Base-by-base conservation (phyloP, 1,140 invertebrate species). In the Lordiphosa clarofinis region DNA sequence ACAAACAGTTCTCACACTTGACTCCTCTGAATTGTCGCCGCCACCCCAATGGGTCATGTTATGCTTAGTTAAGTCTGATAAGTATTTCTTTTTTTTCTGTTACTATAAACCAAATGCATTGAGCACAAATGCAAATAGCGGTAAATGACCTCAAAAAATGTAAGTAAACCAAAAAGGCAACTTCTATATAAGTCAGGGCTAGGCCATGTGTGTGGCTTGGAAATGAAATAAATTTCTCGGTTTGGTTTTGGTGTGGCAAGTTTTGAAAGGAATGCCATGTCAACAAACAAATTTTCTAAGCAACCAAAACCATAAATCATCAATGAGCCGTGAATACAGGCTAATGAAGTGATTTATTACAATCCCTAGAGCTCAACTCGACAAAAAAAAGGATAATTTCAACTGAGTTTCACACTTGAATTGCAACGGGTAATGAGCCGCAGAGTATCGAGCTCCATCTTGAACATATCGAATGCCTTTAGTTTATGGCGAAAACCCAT, bases 331-430 rank as follows among this genome's bases (percentile, higher is more conserved):
- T 56, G 71, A 54, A 58, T 50, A 37, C 50, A 81, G 66, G 76
- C 68, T 84, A 82, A 81, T 76, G 72, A 81, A 64, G 66, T 81
- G 75, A 82, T 82, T 81, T 81, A 81, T 82, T 82, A 60, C 56
- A 56, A 75, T 75, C 58, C 49, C 56, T 15, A 15, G 15, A 15
- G 15, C 15, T 15, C 15, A 15, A 2, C 15, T 15, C 15, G 15
- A 15, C 15, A 28, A 28, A 5, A 28, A 31, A 12, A 46, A 46
- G 31, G 47, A 49, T 49, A 36, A 48, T 31, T 36, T 19, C 19
- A 37, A 67, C 72, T 42, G 56, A 44, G 58, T 84, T 82, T 82
- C 76, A 82, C 76, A 82, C 78, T 84, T 67, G 67, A 76, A 73
- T 74, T 68, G 49, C 50, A 55, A 64, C 15, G 42, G 54, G 46